Base-by-base conservation (phyloP, 1,140 invertebrate genomes). In the Anadara kagoshimensis region DNA sequence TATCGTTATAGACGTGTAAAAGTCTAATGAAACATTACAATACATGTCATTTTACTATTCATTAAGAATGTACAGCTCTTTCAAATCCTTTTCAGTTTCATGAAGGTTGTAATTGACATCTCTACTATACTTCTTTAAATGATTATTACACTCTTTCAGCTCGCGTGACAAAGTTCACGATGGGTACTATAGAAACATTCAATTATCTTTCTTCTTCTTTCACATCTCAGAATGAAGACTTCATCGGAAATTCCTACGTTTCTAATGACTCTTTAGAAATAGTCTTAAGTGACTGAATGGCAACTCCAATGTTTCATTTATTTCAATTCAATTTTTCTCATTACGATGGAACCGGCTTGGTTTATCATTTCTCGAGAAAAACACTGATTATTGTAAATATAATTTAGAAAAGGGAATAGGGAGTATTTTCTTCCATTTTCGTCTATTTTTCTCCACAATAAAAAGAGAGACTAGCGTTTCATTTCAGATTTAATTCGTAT, bases 251-350 rank as follows among this genome's bases (percentile, higher is more conserved):
- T 69, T 69, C 58, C 45, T 45, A 29, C 24, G 41, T 41, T 41
- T 45, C 58, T 69, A 69, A 69, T 69, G 67, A 69, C 58, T 69
- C 67, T 69, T 69, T 69, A 69, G 67, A 69, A 69, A 69, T 69
- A n/a, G 36, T 53, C 67, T 69, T 59, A 45, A 61, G 45, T 47
- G 67, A n/a, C 45, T 69, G 67, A 69, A 69, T 69, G 58, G 59
- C 43, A 24, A 47, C 47, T 22, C 47, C 56, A 68, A 64, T 61
- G 59, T 56, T 69, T 69, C 56, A 56, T 61, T 69, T 69, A 61
- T 45, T 69, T 61, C 47, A 53, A 69, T 61, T 69, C 61, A 45
- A 69, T 61, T 69, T 69, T 69, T 58, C 67, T 69, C 58, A 61
- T 61, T 69, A 49, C 49, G 67, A 18, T 49, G 47, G 57, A 61